Evolutionary conservation across 2,888 invertebrate species (phyloP), one percentile per base, ranked within the genome.

Genomic region (Noctuana brunneofusca): DNA sequence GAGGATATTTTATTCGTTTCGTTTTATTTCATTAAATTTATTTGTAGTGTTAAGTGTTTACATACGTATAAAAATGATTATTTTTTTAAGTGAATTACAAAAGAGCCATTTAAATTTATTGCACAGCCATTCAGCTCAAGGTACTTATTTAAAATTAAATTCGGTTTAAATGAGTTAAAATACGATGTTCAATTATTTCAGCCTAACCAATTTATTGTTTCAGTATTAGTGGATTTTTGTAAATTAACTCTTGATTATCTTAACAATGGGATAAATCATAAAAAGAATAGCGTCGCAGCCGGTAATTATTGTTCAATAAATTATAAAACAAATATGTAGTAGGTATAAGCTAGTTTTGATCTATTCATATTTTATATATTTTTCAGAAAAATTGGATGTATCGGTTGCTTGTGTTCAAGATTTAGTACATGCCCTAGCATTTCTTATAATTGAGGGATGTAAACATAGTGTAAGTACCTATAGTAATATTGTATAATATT

Each of bases 191-290:
- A 11, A 11, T 30, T 11, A 9, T 30, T 30, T 11, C 9, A 27
- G 1, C 8, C 8, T 27, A 27, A 2, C 6, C 8, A 27, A 27
- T 27, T 38, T n/a, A n/a, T 41, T 41, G 16, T 89, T 91, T 55
- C 84, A 95, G 95, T 95, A 68, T 76, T 95, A 18, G 93, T 94
- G 64, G 95, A 95, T 80, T 95, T 95, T 75, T 95, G 95, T 78
- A 95, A 95, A 80, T 80, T 95, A 59, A 92, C 94, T 1, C 83
- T 94, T 65, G 95, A 95, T 74, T 95, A 93, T 78, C 74, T 95
- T 27, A 92, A 92, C 65, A 95, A 94, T 84, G 95, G 95, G 14
- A 89, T 92, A 18, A 95, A 95, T 80, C 73, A 85, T 12, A 94
- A 94, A 78, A 87, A 94, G 63, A 94, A 94, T 72, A 84, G 79